Evolutionary conservation across 2,888 invertebrate genomes (phyloP).

Genomic region (Copidosoma aretas): DNA sequence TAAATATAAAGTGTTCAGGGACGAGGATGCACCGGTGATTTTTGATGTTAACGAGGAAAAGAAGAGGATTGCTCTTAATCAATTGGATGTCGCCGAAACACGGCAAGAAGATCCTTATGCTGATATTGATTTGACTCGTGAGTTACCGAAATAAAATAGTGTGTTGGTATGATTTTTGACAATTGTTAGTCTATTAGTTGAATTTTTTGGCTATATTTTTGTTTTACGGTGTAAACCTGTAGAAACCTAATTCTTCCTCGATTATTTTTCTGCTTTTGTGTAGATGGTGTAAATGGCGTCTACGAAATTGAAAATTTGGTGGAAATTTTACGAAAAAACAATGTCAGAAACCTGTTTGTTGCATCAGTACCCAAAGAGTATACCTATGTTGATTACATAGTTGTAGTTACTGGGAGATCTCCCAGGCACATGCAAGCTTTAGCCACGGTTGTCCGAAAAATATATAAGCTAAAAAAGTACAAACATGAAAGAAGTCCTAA

Average conservation of each 20-base stretch:
- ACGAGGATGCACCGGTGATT: slow-evolving; percentile 73
- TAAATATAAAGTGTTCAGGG: slow-evolving; percentile 76
- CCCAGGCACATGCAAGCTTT: slow-evolving; percentile 77
- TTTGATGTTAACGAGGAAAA: slow-evolving; percentile 77
- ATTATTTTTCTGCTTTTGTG: slow-evolving; percentile 60
- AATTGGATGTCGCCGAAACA: slow-evolving; percentile 53
- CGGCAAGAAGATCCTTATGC: slow-evolving; percentile 69
- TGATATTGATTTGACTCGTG: slow-evolving; percentile 70
- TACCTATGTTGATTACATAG: slow-evolving; percentile 85
- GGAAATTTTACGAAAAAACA: slow-evolving; percentile 76
- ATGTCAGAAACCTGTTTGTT: slow-evolving; percentile 81
- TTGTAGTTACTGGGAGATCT: slow-evolving; percentile 79
- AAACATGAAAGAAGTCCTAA: slow-evolving; percentile 73
- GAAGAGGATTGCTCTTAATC: slow-evolving; percentile 52
- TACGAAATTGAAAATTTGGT: slow-evolving; percentile 89
- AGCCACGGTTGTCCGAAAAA: slow-evolving; percentile 76
- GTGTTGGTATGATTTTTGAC: slow-evolving; percentile 10
- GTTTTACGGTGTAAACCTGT: not conserved
- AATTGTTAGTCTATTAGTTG: not conserved
- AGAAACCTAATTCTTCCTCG: slow-evolving; percentile 3
- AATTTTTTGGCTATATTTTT: too few species aligned
- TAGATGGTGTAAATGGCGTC: slow-evolving; percentile 81
- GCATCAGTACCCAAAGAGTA: slow-evolving; percentile 75
- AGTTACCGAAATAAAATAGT: slow-evolving; percentile 46
- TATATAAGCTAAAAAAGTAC: slow-evolving; percentile 76